Base-by-base conservation (phyloP, 1,140 invertebrate species). In the Acromyrmex echinatior region DNA sequence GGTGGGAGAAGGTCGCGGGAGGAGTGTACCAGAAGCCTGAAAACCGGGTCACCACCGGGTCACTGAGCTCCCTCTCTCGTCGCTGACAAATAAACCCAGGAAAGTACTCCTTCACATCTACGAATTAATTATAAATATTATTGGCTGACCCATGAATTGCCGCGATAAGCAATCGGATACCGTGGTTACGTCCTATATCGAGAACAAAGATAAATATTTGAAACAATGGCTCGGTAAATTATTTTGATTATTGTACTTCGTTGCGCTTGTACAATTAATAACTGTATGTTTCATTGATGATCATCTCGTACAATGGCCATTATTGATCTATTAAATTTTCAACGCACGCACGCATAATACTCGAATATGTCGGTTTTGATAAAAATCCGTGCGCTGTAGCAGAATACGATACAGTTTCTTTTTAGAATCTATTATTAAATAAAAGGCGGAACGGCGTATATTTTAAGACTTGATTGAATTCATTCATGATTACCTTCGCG, bases 51-150 rank as follows among this genome's bases (percentile, higher is more conserved):
- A 91, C 25, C 82, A 58, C 70, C 65, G 79, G 91, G 88, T 92
- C 91, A 92, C 91, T 92, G 91, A 92, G 91, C 90, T 85, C 91
- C 60, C 87, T 73, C 84, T n/a, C 71, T 70, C 39, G 71, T 81
- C 70, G 39, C 71, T 76, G 90, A 79, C 81, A 91, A 91, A 91
- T 87, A 91, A 91, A 91, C 74, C 74, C 77, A 16, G 79, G 49
- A 53, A 74, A 68, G 53, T 74, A n/a, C 86, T 63, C 60, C 58
- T 63, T 81, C 70, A 86, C 74, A 45, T 35, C 74, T 60, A 21
- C 63, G 56, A 90, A 92, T 92, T 90, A 91, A 92, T 92, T 91
- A 91, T 87, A 91, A 92, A 92, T 91, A 86, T 89, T 62, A 74
- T 51, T 56, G 49, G 35, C 45, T 74, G 35, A 18, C 49, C 21